Evolutionary conservation across 2,113 vertebrate species (phyloP).

Genomic region (Hoplias malabaricus): DNA sequence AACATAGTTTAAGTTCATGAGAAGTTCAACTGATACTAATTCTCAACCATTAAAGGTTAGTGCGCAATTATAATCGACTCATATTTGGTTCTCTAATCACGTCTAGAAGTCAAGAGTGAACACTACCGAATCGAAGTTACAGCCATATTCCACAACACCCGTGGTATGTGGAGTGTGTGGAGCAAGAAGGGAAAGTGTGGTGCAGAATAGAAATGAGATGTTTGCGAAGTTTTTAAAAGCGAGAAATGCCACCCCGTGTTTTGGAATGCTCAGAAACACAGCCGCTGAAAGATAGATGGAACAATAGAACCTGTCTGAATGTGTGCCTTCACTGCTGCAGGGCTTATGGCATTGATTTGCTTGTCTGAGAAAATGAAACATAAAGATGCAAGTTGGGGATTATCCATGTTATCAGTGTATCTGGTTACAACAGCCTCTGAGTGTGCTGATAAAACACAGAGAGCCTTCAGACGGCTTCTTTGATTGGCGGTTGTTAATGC

Average conservation of each 20-base stretch:
- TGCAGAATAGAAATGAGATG: not conserved
- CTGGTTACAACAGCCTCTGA: not conserved
- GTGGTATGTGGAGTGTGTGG: not conserved
- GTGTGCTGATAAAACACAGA: not conserved
- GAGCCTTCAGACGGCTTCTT: not conserved
- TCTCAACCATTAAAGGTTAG: not conserved
- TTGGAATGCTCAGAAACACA: not conserved
- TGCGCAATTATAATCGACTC: not conserved
- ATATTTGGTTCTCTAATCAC: not conserved
- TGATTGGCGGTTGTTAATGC: not conserved
- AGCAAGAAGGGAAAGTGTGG: not conserved
- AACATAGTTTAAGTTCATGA: no score
- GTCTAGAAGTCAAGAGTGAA: not conserved
- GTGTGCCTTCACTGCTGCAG: not conserved
- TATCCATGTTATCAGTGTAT: conserved; percentile 8
- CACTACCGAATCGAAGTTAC: not conserved
- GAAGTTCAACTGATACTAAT: no score
- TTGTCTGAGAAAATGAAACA: not conserved
- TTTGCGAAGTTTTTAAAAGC: no score
- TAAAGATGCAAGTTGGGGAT: not conserved
- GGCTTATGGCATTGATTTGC: not conserved
- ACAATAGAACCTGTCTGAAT: not conserved
- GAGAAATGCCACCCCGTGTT: no score
- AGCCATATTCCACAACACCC: not conserved
- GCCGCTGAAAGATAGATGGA: not conserved